phyloP scores from a whole-genome alignment of 2,888 invertebrate genomes.

The Eupithecia subfuscata region DNA sequence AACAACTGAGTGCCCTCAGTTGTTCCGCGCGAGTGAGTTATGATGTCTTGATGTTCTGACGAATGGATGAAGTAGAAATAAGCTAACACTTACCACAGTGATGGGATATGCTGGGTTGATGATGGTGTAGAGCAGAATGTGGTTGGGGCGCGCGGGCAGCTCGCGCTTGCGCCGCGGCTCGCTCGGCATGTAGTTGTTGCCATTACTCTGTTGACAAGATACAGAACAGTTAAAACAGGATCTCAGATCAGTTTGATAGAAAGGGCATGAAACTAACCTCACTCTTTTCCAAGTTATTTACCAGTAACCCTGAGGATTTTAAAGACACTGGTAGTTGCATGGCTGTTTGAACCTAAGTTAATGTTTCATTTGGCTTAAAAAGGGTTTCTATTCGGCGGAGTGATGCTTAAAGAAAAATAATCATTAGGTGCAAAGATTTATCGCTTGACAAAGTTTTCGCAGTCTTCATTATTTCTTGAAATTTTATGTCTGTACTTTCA shows the following conservation, averaged over 20 bases:
- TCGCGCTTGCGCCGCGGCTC: conserved; percentile 91
- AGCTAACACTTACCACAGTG: conserved; percentile 93
- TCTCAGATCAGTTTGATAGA: neutral
- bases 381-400: neutral
- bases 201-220: conserved; percentile 72
- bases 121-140: conserved; percentile 98
- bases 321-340: neutral
- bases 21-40: no score
- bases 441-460: neutral
- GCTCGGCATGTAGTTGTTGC: conserved; percentile 81
- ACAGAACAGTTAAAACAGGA: neutral
- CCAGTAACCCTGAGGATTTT: neutral
- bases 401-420: neutral
- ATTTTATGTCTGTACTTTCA: no score
- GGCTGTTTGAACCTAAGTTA: no score
- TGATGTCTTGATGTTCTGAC: no score
- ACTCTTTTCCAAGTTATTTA: neutral
- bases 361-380: no score
- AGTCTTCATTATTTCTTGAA: no score
- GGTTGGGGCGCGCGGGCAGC: conserved; percentile 95
- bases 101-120: conserved; percentile 99
- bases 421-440: neutral
- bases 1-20: no score
- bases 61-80: neutral
- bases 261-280: neutral